Conservation (phyloP, 1,140 invertebrate species). For the Drosophila suzukii region DNA sequence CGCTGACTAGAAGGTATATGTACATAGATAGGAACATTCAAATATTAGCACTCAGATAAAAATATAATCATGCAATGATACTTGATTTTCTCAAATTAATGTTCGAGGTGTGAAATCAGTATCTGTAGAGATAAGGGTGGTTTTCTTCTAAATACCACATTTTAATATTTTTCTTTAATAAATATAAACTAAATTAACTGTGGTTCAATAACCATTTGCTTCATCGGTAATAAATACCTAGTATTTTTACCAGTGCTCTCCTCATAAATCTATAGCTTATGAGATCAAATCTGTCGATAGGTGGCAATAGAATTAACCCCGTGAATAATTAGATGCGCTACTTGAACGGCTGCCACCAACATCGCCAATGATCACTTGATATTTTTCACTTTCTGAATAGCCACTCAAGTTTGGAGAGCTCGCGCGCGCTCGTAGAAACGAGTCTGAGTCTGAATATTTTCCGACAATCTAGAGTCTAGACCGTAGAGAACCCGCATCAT, state of each 20-base stretch:
- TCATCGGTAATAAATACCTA: neutral
- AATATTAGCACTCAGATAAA: constrained; percentile 29
- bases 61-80: neutral
- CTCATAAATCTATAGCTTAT: constrained; percentile 31
- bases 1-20: neutral
- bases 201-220: too few relatives aligned
- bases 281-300: constrained; percentile 48
- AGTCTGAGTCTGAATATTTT: constrained; percentile 29
- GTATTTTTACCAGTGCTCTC: constrained; percentile 22
- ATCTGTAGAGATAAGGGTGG: neutral
- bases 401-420: constrained; percentile 43
- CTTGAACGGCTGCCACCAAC: constrained; percentile 54
- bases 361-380: constrained; percentile 52
- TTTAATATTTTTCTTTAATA: too few relatives aligned
- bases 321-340: constrained; percentile 53
- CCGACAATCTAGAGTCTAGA: constrained; percentile 4
- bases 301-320: constrained; percentile 33
- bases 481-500: neutral
- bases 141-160: neutral
- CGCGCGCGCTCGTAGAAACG: constrained; percentile 32
- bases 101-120: neutral
- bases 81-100: neutral
- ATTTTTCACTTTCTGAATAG: constrained; percentile 38
- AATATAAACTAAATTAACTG: too few relatives aligned
- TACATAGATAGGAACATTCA: constrained; percentile 8